Evolutionary conservation across 2,888 invertebrate species (phyloP).

Genomic region (Eristalis intricaria): DNA sequence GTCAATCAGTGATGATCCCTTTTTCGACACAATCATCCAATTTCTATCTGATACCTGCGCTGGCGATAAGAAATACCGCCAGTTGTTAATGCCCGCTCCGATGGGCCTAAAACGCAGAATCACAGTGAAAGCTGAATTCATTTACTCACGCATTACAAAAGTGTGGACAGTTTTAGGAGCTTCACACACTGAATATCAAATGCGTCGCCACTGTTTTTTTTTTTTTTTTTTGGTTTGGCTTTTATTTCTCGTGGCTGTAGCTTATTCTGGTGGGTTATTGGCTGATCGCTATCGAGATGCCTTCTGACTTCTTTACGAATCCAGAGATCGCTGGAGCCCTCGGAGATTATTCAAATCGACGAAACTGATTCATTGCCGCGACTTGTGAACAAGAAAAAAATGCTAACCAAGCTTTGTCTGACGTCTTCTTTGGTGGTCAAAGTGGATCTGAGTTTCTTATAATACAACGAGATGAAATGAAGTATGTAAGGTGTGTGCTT

Average conservation of each 20-base stretch:
- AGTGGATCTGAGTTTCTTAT: not conserved
- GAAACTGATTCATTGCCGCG: not conserved
- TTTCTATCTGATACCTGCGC: not conserved
- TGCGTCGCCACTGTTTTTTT: not conserved
- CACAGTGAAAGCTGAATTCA: not conserved
- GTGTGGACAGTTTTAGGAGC: not conserved
- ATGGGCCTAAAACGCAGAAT: not conserved
- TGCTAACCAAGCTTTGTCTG: not conserved
- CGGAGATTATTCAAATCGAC: not conserved
- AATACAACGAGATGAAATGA: no score
- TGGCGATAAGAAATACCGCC: not conserved
- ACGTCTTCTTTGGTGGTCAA: not conserved
- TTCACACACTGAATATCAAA: not conserved
- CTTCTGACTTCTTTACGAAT: not conserved
- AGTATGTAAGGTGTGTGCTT: no score
- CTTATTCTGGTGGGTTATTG: not conserved
- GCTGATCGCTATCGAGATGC: not conserved
- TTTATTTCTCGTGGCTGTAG: not conserved
- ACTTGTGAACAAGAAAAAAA: not conserved
- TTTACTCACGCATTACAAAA: not conserved
- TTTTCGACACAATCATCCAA: not conserved
- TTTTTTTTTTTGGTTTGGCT: not conserved
- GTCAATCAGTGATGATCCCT: not conserved
- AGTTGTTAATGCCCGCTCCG: not conserved
- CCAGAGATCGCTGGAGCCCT: not conserved